Evolutionary conservation across 2,797 vertebrate species (phyloP).

Genomic region (Heterohyrax brucei): DNA sequence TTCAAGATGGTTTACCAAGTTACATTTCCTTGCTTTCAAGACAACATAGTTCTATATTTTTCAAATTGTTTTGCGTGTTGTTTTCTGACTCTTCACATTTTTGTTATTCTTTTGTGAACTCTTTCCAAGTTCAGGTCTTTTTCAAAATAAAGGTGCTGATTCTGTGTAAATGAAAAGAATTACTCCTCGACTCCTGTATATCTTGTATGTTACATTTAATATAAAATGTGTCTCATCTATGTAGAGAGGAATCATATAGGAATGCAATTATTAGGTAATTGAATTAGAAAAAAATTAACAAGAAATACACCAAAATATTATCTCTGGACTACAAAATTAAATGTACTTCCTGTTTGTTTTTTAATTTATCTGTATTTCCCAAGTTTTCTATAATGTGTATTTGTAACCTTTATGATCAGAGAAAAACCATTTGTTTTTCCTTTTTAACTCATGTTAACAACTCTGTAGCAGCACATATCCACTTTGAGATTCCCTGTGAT

Average conservation of each 20-base stretch:
- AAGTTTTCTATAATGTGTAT: conserved; percentile 47
- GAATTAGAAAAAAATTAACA: conserved; percentile 37
- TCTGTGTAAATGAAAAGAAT: background rate
- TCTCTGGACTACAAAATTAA: conserved; percentile 42
- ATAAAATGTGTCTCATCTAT: conserved; percentile 30
- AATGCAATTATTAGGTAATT: conserved; percentile 13
- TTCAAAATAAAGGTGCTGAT: conserved; percentile 30
- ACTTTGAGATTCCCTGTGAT: conserved; percentile 25
- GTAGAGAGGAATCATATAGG: background rate
- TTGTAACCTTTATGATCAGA: conserved; percentile 20
- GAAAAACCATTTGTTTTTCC: conserved; percentile 13
- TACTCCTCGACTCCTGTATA: conserved; percentile 36
- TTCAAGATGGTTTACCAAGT: conserved; percentile 32
- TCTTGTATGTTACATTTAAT: background rate
- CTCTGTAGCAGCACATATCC: background rate
- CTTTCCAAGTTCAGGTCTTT: background rate
- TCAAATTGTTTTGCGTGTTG: background rate
- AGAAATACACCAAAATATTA: conserved; percentile 33
- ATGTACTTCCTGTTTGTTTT: conserved; percentile 16
- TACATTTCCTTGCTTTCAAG: conserved; percentile 14
- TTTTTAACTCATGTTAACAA: conserved; percentile 33
- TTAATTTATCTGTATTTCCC: conserved; percentile 8
- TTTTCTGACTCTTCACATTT: conserved; percentile 38
- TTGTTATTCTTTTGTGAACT: background rate
- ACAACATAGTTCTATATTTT: conserved; percentile 19